These are phyloP conservation scores for Nyctereutes procyonoides DNA, from an alignment of 2,113 vertebrate genomes.

Conservation along the genomic window DNA sequence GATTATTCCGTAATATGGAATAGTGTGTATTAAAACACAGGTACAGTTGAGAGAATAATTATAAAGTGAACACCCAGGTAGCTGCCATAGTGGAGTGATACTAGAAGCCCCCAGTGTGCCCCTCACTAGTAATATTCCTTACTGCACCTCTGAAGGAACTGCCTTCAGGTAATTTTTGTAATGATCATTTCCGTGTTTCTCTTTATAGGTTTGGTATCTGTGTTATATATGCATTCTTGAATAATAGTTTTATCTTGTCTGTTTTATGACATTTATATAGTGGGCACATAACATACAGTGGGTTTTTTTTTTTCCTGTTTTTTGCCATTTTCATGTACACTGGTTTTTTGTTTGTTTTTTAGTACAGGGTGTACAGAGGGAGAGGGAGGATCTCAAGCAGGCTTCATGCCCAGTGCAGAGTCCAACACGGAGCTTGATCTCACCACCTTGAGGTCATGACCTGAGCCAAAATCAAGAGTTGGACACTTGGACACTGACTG, in stretches of 20 bases:
- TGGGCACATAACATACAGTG: background rate
- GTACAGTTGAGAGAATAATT: background rate
- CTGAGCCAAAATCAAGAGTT: background rate
- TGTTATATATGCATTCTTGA: background rate
- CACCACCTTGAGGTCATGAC: background rate
- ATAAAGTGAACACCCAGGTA: background rate
- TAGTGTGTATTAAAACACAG: background rate
- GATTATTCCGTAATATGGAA: background rate
- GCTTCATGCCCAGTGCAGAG: background rate
- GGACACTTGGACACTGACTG: background rate
- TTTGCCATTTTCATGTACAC: background rate
- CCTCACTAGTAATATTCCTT: background rate
- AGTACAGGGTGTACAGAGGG: background rate
- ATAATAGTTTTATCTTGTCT: slow-evolving; percentile 39
- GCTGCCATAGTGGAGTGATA: background rate
- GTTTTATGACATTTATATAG: slow-evolving; percentile 48
- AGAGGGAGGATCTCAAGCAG: background rate
- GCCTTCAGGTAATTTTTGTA: slow-evolving; percentile 1
- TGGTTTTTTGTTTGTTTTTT: background rate
- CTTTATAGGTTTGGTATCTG: background rate
- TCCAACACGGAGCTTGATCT: background rate
- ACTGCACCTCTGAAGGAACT: background rate
- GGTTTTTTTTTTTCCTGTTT: background rate
- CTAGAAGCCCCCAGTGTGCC: background rate
- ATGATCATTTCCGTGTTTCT: background rate